Percentiles rank a stretch among this genome's conserved stretches.
Conservation (phyloP, 2,797 vertebrate genomes). For the Eremophila alpestris region DNA sequence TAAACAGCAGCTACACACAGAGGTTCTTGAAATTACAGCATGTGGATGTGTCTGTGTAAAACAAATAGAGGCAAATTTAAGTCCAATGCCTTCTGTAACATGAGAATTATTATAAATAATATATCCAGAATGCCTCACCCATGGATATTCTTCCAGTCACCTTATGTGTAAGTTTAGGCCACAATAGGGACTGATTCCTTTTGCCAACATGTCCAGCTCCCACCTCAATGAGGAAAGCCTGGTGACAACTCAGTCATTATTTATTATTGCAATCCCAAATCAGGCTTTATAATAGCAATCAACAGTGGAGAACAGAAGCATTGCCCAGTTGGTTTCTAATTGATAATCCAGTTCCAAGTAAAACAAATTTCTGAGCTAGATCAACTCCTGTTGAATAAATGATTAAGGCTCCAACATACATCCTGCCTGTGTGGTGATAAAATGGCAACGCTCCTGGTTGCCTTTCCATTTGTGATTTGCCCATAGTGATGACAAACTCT, state of each 20-base stretch:
- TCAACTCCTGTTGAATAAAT: neutral
- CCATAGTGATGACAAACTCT: constrained; percentile 10
- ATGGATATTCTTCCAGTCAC: neutral
- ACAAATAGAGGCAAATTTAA: neutral
- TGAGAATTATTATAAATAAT: no score
- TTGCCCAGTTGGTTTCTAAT: neutral
- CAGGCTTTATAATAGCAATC: neutral
- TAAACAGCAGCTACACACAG: neutral
- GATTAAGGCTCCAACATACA: neutral
- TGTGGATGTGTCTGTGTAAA: neutral
- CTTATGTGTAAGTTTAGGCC: neutral
- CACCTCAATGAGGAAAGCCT: neutral
- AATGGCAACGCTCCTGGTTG: neutral
- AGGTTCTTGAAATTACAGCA: neutral
- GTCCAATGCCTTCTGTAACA: neutral
- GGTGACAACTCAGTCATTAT: neutral
- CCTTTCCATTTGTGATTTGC: constrained; percentile 25
- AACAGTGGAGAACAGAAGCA: neutral
- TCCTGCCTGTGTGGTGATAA: neutral
- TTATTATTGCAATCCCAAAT: neutral
- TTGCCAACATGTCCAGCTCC: neutral
- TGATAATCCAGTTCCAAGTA: neutral
- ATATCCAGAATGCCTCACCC: neutral
- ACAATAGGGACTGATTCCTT: neutral
- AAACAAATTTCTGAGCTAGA: neutral